Percentiles rank a stretch among this genome's conserved stretches.
Evolutionary conservation across 2,113 vertebrate genomes (phyloP).

Genomic region (Megaleporinus macrocephalus): DNA sequence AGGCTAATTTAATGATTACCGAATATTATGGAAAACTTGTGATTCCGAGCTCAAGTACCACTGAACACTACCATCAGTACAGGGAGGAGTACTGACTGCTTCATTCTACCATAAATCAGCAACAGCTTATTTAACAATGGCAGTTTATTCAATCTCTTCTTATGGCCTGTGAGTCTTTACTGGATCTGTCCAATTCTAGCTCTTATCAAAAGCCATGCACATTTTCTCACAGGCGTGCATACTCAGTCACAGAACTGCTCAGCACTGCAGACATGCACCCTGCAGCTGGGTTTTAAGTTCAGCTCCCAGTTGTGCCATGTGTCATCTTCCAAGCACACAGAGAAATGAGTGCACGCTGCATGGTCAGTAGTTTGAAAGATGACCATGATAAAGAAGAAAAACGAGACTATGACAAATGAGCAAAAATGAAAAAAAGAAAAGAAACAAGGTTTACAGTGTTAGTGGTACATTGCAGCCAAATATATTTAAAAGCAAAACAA

Average conservation of each 20-base stretch:
- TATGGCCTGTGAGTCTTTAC: slow-evolving; percentile 11
- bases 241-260: background rate
- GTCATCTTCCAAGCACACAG: background rate
- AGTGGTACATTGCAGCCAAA: background rate
- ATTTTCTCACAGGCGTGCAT: background rate
- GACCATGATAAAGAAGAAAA: background rate
- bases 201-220: slow-evolving; percentile 1
- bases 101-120: slow-evolving; percentile 31
- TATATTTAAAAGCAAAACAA: background rate
- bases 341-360: background rate
- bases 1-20: too few species aligned
- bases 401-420: background rate
- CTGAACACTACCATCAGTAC: slow-evolving; percentile 18
- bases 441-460: slow-evolving; percentile 1
- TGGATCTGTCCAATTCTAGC: slow-evolving; percentile 11
- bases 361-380: background rate
- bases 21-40: background rate
- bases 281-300: background rate
- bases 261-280: background rate
- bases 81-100: slow-evolving; percentile 3
- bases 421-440: background rate
- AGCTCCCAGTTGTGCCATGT: background rate
- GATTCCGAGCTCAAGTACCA: slow-evolving; percentile 10
- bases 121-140: slow-evolving; percentile 36
- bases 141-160: slow-evolving; percentile 27